Evolutionary conservation across 1,140 invertebrate species (phyloP).

Genomic region (Luehdorfia chinensis): DNA sequence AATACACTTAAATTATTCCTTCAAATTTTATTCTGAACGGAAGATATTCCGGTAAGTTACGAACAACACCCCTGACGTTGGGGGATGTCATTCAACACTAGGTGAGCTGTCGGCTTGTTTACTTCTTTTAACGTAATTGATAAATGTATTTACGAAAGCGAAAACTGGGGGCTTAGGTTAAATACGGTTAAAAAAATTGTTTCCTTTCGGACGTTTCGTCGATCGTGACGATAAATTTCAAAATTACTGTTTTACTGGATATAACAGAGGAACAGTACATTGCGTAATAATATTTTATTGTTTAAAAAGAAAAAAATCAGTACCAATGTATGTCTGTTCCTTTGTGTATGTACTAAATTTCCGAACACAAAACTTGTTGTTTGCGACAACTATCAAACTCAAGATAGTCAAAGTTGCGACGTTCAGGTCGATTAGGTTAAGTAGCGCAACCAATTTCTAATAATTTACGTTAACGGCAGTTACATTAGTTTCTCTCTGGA

Average conservation of each 20-base stretch:
- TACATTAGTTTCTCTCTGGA: constrained; percentile 44
- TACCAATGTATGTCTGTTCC: too few relatives aligned
- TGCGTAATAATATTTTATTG: too few relatives aligned
- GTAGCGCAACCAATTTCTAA: constrained; percentile 66
- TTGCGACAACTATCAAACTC: constrained; percentile 35
- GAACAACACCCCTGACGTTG: not conserved
- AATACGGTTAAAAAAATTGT: constrained; percentile 1
- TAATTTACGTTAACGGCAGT: constrained; percentile 68
- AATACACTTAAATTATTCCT: constrained; percentile 5
- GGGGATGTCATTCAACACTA: constrained; percentile 15
- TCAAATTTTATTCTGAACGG: not conserved
- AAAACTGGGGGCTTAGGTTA: not conserved
- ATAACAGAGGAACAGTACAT: too few relatives aligned
- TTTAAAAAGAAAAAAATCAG: too few relatives aligned
- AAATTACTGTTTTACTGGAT: too few relatives aligned
- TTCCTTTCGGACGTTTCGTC: too few relatives aligned
- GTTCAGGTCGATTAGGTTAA: constrained; percentile 57
- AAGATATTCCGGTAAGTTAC: not conserved
- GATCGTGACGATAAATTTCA: too few relatives aligned
- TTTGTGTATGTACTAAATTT: too few relatives aligned
- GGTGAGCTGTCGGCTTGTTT: constrained; percentile 17
- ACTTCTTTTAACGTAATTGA: constrained; percentile 14
- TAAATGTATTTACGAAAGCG: constrained; percentile 17
- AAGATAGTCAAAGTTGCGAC: constrained; percentile 43
- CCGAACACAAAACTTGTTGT: not conserved